Evolutionary conservation across 2,888 invertebrate genomes (phyloP).

Genomic region (Phytoseiulus persimilis): DNA sequence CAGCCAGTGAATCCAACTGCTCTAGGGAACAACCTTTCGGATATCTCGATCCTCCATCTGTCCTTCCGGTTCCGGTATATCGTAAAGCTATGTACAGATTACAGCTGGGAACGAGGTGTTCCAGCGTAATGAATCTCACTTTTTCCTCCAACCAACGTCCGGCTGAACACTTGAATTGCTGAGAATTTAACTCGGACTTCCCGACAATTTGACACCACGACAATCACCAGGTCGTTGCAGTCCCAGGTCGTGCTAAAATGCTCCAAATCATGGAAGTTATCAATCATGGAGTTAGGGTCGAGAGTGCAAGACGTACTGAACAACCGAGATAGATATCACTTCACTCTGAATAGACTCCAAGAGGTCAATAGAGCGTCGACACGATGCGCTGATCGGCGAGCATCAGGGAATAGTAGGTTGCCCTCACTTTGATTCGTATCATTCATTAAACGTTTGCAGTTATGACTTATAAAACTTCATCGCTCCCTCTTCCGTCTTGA

Average conservation of each 20-base stretch:
- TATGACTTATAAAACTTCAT: neutral
- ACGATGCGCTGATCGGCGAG: neutral
- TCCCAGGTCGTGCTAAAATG: neutral
- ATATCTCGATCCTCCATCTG: neutral
- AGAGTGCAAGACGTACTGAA: neutral
- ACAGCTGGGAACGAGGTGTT: neutral
- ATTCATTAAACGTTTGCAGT: neutral
- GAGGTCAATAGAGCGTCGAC: neutral
- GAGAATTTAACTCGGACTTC: neutral
- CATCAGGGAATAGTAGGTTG: neutral
- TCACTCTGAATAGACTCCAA: neutral
- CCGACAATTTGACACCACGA: neutral
- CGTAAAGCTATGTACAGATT: neutral
- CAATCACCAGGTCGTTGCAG: neutral
- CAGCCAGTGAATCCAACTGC: neutral
- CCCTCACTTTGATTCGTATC: neutral
- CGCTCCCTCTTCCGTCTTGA: neutral
- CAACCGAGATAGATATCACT: neutral
- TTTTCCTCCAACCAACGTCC: neutral
- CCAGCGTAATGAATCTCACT: neutral
- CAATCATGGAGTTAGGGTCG: neutral
- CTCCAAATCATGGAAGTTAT: neutral
- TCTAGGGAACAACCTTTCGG: neutral
- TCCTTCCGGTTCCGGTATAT: neutral
- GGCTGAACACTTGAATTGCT: neutral